A percentile compares a stretch with the other conserved stretches of the same genome.
Evolutionary conservation across 2,113 vertebrate species (phyloP).

Genomic region (Parotia lawesii): DNA sequence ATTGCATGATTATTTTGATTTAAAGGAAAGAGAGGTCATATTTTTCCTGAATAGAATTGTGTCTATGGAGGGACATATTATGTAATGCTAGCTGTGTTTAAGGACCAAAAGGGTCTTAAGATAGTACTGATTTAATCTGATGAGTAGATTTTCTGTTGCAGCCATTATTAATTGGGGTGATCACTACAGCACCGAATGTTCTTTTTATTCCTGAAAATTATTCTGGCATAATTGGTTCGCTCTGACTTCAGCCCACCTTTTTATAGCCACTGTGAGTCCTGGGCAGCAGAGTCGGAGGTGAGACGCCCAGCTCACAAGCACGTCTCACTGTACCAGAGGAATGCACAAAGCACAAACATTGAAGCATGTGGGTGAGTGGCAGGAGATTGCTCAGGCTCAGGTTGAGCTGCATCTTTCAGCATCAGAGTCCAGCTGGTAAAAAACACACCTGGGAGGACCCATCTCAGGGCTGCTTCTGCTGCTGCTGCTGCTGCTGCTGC

Average conservation of each 20-base stretch:
- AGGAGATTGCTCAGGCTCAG: not conserved
- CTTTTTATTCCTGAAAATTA: slow-evolving; percentile 7
- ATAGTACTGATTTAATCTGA: not conserved
- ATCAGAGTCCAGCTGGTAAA: not conserved
- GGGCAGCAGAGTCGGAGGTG: not conserved
- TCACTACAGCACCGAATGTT: not conserved
- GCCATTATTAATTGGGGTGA: slow-evolving; percentile 3
- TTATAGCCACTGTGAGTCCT: not conserved
- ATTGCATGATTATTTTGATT: slow-evolving; percentile 63
- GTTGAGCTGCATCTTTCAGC: not conserved
- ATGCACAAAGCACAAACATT: not conserved
- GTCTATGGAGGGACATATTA: not conserved
- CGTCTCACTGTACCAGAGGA: accelerated
- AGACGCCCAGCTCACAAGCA: not conserved
- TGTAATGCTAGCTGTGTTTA: not conserved
- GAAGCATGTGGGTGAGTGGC: not conserved
- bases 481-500: not conserved
- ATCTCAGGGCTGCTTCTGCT: not conserved
- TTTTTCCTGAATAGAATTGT: slow-evolving; percentile 25
- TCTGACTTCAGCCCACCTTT: slow-evolving; percentile 27
- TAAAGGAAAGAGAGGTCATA: slow-evolving; percentile 32
- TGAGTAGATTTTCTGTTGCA: not conserved
- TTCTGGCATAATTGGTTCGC: slow-evolving; percentile 35
- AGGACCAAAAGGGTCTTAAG: not conserved
- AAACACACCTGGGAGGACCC: not conserved